A percentile compares a stretch with the other conserved stretches of the same genome.
Evolutionary conservation across 2,797 vertebrate species (phyloP).

Genomic region (Xenopus petersii): DNA sequence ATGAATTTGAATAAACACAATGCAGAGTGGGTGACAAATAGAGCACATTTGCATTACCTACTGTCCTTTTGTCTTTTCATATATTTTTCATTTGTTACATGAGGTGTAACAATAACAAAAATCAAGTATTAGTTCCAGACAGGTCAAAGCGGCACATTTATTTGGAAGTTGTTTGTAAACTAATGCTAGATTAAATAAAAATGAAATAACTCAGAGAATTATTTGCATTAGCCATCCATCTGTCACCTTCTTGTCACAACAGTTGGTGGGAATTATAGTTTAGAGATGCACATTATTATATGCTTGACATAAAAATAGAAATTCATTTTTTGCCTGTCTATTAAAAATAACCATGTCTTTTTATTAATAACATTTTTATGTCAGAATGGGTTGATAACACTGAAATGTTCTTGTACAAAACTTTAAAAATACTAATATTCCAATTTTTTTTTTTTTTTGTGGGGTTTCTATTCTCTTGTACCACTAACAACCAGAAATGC

Average conservation of each 20-base stretch:
- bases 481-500: no score
- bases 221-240: slow-evolving; percentile 23
- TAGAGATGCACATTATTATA: slow-evolving; percentile 24
- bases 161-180: slow-evolving; percentile 24
- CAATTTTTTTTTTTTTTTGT: no score
- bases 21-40: slow-evolving; percentile 25
- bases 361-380: slow-evolving; percentile 10
- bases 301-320: slow-evolving; percentile 15
- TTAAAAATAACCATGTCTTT: neutral
- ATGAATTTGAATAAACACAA: slow-evolving; percentile 16
- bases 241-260: slow-evolving; percentile 22
- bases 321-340: neutral
- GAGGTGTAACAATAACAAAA: slow-evolving; percentile 35
- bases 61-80: slow-evolving; percentile 30
- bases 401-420: no score
- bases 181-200: slow-evolving; percentile 27
- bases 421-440: no score
- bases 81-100: slow-evolving; percentile 36
- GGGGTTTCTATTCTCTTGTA: no score
- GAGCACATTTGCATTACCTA: slow-evolving; percentile 26
- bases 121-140: slow-evolving; percentile 29
- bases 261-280: slow-evolving; percentile 34
- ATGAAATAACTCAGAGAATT: slow-evolving; percentile 28
- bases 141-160: slow-evolving; percentile 40
- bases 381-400: no score